Evolutionary conservation across 2,113 vertebrate species (phyloP), one percentile per base, ranked within the genome.

Genomic region (Zosterops borbonicus): DNA sequence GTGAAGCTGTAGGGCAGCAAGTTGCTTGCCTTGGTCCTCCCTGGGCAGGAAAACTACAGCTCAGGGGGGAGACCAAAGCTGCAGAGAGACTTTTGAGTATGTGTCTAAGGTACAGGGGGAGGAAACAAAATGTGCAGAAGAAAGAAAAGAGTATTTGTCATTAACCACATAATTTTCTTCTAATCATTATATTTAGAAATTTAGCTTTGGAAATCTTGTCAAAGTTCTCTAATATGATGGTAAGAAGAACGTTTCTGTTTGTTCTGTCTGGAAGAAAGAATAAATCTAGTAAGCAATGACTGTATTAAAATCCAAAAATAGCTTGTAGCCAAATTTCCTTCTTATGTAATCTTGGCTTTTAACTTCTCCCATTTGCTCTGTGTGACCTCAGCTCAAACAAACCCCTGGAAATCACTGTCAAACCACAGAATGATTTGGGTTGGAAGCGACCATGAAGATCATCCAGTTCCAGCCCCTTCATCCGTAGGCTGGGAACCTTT

Each of bases 171-270:
- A 15, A 19, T 75, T 92, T 78, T 91, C 22, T 87, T 79, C 58
- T 84, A 71, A 71, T 56, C 28, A 18, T 74, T 90, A 8, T 71
- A 89, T 78, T 63, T 87, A 75, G 35, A 39, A 39, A 39, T 39
- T 39, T 81, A 67, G 59, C 19, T 89, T 83, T 3, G 5, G 52
- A 56, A 63, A 44, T 90, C 92, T 83, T 63, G 42, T 42, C 33
- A 21, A 15, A 33, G 12, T 90, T 80, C 29, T 95, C 33, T 70
- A n/a, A 49, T 63, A 21, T 9, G 35, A 70, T 90, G 74, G 35
- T 56, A 88, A 68, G 79, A 65, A 79, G 79, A 75, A 46, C 21
- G 65, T 78, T 46, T 80, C 20, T 87, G 22, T 75, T 93, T 90
- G n/a, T 95, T 75, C 62, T 9, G 1, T 8, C 27, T 76, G 52